A percentile compares a stretch with the other conserved stretches of the same genome.
Evolutionary conservation across 2,797 vertebrate species (phyloP).

Genomic region (Muscicapa comitata): DNA sequence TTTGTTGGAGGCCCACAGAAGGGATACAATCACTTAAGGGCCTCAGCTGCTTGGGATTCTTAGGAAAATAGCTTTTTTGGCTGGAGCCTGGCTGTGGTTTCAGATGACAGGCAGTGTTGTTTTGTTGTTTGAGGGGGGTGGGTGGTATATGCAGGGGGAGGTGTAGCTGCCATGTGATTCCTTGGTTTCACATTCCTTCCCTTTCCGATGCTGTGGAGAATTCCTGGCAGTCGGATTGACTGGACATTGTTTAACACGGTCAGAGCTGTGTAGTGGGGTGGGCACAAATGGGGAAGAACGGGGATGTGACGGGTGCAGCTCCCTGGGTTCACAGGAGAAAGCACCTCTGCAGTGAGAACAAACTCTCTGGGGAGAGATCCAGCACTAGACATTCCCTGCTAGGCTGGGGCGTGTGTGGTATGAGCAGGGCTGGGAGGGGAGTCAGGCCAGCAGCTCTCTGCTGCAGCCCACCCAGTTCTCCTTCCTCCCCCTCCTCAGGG

Average conservation of each 20-base stretch:
- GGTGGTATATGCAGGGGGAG: slow-evolving; percentile 28
- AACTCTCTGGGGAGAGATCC: background rate
- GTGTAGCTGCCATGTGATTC: slow-evolving; percentile 52
- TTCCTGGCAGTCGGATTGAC: slow-evolving; percentile 28
- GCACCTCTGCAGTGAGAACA: background rate
- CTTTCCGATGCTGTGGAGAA: slow-evolving; percentile 50
- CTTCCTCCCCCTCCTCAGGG: background rate
- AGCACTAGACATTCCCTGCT: background rate
- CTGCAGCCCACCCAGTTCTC: background rate
- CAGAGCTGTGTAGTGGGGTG: background rate
- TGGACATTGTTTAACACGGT: background rate
- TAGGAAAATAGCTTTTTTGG: slow-evolving; percentile 44
- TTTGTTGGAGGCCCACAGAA: slow-evolving; percentile 72
- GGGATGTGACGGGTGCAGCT: background rate
- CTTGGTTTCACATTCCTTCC: slow-evolving; percentile 46
- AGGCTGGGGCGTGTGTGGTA: background rate
- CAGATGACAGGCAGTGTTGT: slow-evolving; percentile 61
- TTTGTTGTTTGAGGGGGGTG: slow-evolving; percentile 71
- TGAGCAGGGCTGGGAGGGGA: background rate
- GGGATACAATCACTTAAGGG: slow-evolving; percentile 68
- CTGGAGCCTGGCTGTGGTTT: slow-evolving; percentile 69
- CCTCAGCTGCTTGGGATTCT: slow-evolving; percentile 60
- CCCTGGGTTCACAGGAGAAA: background rate
- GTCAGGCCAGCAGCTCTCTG: background rate
- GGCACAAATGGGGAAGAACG: background rate